These are phyloP conservation scores for Chymomyza procnemis DNA, from an alignment of 2,888 invertebrate species.

Conservation along the genomic window DNA sequence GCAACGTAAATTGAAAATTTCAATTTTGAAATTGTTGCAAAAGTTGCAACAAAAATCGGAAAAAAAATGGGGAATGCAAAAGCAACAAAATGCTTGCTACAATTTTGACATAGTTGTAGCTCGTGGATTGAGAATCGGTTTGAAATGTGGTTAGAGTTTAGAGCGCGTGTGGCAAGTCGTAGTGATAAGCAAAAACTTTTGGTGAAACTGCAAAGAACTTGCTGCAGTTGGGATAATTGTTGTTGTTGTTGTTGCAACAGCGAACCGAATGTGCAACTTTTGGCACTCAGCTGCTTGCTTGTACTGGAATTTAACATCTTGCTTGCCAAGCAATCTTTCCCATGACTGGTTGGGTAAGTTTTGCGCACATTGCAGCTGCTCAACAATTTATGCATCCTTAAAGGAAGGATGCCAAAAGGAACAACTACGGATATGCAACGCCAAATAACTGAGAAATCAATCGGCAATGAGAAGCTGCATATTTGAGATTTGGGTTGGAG, in stretches of 20 bases:
- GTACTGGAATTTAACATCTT: background rate
- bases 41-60: background rate
- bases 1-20: background rate
- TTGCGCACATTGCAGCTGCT: background rate
- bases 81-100: background rate
- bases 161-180: background rate
- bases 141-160: background rate
- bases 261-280: background rate
- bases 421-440: background rate
- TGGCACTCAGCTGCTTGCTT: background rate
- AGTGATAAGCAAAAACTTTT: background rate
- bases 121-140: background rate
- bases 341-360: background rate
- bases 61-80: background rate
- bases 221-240: background rate
- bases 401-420: background rate
- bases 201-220: background rate
- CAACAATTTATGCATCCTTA: too few relatives aligned
- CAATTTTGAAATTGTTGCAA: background rate
- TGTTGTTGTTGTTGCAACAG: too few relatives aligned
- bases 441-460: background rate
- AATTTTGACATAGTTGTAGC: background rate
- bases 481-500: background rate
- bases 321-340: background rate
- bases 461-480: background rate